A percentile compares a stretch with the other conserved stretches of the same genome.
Evolutionary conservation across 2,113 vertebrate genomes (phyloP).

Genomic region (Solea senegalensis): DNA sequence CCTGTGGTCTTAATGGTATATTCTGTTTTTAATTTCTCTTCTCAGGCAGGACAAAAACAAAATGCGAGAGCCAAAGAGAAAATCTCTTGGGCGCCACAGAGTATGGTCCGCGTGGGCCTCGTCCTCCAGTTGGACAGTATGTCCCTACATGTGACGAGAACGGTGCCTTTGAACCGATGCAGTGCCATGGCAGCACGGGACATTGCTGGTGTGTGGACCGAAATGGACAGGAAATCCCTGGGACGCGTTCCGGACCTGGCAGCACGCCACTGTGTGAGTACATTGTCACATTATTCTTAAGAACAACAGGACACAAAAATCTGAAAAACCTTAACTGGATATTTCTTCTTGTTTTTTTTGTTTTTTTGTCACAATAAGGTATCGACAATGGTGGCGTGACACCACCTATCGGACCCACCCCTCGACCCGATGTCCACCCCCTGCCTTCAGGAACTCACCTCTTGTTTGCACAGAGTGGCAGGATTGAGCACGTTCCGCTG

Average conservation of each 20-base stretch:
- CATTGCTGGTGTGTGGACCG: constrained; percentile 94
- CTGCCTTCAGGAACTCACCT: constrained; percentile 88
- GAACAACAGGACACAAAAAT: not conserved
- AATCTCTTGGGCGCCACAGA: constrained; percentile 61
- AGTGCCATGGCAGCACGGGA: constrained; percentile 86
- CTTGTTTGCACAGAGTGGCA: constrained; percentile 90
- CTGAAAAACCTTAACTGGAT: not conserved
- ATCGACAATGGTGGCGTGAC: constrained; percentile 77
- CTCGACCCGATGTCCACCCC: constrained; percentile 84
- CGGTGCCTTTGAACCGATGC: constrained; percentile 86
- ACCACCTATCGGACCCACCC: constrained; percentile 80
- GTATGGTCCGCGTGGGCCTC: constrained; percentile 52
- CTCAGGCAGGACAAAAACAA: constrained; percentile 84
- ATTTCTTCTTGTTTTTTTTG: not conserved
- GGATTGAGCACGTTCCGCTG: constrained; percentile 89
- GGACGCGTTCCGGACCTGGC: constrained; percentile 82
- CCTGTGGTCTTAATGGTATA: not conserved
- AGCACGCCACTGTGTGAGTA: constrained; percentile 89
- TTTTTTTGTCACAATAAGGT: constrained; percentile 59
- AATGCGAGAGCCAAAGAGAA: constrained; percentile 85
- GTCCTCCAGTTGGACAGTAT: constrained; percentile 72
- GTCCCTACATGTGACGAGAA: constrained; percentile 88
- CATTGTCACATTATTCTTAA: constrained; percentile 3
- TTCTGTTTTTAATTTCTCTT: constrained; percentile 18
- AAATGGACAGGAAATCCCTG: constrained; percentile 87